These are phyloP conservation scores for Valencia hispanica DNA, from an alignment of 2,797 vertebrate species.

Conservation along the genomic window DNA sequence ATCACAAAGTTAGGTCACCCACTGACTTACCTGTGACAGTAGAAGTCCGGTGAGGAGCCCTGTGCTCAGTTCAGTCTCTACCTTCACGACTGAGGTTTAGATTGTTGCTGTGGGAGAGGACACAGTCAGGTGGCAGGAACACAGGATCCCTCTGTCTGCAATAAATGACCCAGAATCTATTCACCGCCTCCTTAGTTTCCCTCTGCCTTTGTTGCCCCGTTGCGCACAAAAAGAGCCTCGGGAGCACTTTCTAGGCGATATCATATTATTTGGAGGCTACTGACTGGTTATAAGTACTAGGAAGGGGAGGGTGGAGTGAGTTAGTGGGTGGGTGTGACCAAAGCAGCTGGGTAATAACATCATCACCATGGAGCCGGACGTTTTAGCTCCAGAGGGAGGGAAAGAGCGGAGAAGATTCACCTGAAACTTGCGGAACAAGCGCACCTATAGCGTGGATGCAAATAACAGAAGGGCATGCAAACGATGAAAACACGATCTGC, in stretches of 20 bases:
- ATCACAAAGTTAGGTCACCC: not conserved
- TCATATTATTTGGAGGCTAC: constrained; percentile 31
- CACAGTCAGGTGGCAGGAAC: constrained; percentile 32
- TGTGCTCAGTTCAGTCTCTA: constrained; percentile 18
- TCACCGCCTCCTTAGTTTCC: constrained; percentile 11
- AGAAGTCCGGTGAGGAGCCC: constrained; percentile 6
- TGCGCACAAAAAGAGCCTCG: constrained; percentile 3
- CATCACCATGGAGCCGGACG: constrained; percentile 64
- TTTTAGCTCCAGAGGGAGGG: constrained; percentile 37
- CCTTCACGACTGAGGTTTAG: constrained; percentile 42
- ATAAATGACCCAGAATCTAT: constrained; percentile 10
- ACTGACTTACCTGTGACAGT: constrained; percentile 30
- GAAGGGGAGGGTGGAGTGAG: constrained; percentile 11
- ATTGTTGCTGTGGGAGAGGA: constrained; percentile 33
- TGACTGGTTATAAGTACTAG: constrained; percentile 37
- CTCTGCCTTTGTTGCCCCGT: constrained; percentile 8
- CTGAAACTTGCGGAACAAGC: constrained; percentile 20
- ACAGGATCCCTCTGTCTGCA: constrained; percentile 30
- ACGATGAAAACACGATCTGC: not conserved
- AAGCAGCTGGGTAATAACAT: constrained; percentile 42
- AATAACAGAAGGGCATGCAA: not conserved
- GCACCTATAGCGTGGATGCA: not conserved
- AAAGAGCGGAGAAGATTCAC: constrained; percentile 9
- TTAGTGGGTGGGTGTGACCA: constrained; percentile 59
- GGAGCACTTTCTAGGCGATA: constrained; percentile 19